These are phyloP conservation scores for Meta bourneti DNA, from an alignment of 2,888 invertebrate genomes.

Conservation along the genomic window DNA sequence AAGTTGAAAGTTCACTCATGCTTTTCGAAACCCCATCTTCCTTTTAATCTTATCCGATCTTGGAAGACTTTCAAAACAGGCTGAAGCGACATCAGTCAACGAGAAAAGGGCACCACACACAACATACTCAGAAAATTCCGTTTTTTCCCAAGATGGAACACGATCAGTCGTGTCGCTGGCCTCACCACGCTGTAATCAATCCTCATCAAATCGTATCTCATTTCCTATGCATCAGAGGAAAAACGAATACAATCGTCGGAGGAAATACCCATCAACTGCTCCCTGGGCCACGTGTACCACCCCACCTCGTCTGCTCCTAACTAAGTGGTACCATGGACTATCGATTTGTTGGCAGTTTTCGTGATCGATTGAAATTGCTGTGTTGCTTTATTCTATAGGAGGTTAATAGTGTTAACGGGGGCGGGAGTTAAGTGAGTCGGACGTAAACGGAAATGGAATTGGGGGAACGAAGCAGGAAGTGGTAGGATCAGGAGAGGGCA, in stretches of 20 bases:
- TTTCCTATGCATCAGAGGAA: background rate
- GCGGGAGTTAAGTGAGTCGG: slow-evolving; percentile 40
- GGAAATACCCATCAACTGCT: slow-evolving; percentile 2
- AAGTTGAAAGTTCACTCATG: no score
- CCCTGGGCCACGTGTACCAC: background rate
- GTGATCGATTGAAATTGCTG: slow-evolving; percentile 51
- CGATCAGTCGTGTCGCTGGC: background rate
- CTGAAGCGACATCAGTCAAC: no score
- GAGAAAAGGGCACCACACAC: no score
- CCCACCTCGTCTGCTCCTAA: slow-evolving; percentile 5
- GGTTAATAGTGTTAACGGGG: slow-evolving; percentile 55
- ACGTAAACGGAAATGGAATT: slow-evolving; percentile 44
- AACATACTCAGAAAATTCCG: background rate
- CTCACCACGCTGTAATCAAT: slow-evolving; percentile 1
- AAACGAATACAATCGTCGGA: background rate
- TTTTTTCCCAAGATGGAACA: background rate
- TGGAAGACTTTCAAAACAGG: no score
- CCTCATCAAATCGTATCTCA: slow-evolving; percentile 33
- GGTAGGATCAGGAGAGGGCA: background rate
- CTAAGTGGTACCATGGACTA: slow-evolving; percentile 20
- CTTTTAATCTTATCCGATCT: no score
- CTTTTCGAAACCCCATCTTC: no score
- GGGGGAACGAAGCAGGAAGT: slow-evolving; percentile 7
- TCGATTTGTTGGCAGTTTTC: slow-evolving; percentile 16
- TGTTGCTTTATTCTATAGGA: slow-evolving; percentile 39